Evolutionary conservation across 2,113 vertebrate species (phyloP), one percentile per base, ranked within the genome.

Genomic region (Eurypyga helias): DNA sequence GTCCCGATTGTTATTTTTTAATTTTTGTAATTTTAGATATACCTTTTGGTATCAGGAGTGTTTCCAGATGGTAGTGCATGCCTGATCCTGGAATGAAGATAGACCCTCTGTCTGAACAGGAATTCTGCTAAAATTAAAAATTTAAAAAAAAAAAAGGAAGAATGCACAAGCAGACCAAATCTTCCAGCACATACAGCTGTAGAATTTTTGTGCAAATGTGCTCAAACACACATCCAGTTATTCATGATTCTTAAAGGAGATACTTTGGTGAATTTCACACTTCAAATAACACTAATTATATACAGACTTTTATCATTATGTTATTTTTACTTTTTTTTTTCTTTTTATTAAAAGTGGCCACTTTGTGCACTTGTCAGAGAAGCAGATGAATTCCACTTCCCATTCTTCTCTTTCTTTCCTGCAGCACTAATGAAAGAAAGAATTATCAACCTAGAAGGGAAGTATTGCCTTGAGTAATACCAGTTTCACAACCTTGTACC

Each of bases 61-160:
- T 60, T 83, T 76, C 64, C 24, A 60, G 3, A 2, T 25, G 3
- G 1, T 10, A 43, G 11, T 46, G 7, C 11, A 33, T 83, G 18
- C 11, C 29, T 33, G 67, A 23, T 2, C 1, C 20, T 43, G 23
- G 15, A 43, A 55, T 18, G 10, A 78, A 34, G 21, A 31, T 10
- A 46, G 13, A 57, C 2, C 4, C 2, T 61, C 6, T 38, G 2
- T 26, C 21, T 4, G 5, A 24, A 14, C 1, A 49, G 9, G 4
- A 76, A 66, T 49, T 72, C 46, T 33, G 21, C 16, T 61, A 29
- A 57, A 80, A 65, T 28, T 34, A 48, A 52, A 62, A 85, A 25
- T 13, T 11, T 6, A 11, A 19, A 49, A 19, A 11, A 45, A 17
- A 29, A 43, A 9, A 48, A 5, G 10, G 9, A 34, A 28, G 19